Conservation (phyloP, 2,797 vertebrate genomes). For the Enoplosus armatus region DNA sequence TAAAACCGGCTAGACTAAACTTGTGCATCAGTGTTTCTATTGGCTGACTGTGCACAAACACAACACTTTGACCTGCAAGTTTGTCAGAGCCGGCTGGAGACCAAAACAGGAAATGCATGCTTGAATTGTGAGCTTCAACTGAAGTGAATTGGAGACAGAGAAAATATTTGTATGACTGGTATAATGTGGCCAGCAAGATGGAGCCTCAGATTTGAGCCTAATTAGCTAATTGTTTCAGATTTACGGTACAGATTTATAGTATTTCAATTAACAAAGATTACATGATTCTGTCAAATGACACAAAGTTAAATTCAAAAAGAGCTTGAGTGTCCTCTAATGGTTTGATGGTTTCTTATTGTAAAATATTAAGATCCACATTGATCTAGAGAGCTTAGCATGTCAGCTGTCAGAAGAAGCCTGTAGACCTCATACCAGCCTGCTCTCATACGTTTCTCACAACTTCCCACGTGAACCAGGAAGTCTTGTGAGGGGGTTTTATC, state of each 20-base stretch:
- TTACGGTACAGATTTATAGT: neutral
- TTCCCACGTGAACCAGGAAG: slow-evolving; percentile 29
- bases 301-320: neutral
- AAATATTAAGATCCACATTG: slow-evolving; percentile 35
- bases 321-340: neutral
- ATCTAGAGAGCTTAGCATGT: slow-evolving; percentile 35
- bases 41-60: neutral
- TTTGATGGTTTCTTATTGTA: slow-evolving; percentile 29
- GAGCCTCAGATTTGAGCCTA: neutral
- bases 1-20: neutral
- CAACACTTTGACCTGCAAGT: neutral
- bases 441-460: slow-evolving; percentile 21
- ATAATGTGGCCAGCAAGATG: neutral
- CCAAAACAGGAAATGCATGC: neutral
- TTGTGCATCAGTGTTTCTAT: neutral
- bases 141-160: neutral
- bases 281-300: neutral
- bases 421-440: neutral
- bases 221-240: neutral
- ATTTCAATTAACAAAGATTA: neutral
- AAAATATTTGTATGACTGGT: neutral
- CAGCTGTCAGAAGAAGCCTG: slow-evolving; percentile 11
- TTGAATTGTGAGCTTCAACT: neutral
- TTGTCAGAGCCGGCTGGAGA: neutral
- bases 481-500: slow-evolving; percentile 51